These are phyloP conservation scores for Oedothorax gibbosus DNA, from an alignment of 1,140 invertebrate genomes.

Conservation along the genomic window DNA sequence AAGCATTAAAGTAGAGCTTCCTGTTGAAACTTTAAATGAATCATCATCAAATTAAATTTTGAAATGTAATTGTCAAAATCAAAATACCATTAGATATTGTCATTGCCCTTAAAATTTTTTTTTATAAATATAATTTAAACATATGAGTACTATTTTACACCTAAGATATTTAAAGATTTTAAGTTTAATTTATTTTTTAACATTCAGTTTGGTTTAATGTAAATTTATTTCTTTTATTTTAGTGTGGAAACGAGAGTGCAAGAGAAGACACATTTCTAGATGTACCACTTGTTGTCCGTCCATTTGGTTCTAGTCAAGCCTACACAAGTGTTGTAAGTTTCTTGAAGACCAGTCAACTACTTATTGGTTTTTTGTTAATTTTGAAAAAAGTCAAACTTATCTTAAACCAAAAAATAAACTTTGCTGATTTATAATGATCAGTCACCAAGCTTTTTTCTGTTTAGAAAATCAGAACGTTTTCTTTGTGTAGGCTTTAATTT, in stretches of 20 bases:
- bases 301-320: constrained; percentile 82
- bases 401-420: no score
- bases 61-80: no score
- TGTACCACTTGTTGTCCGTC: constrained; percentile 87
- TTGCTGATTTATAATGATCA: not conserved
- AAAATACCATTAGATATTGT: no score
- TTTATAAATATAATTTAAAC: no score
- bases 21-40: no score
- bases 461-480: not conserved
- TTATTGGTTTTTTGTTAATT: no score
- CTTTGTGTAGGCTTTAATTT: not conserved
- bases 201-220: not conserved
- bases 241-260: constrained; percentile 85
- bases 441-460: not conserved
- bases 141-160: not conserved
- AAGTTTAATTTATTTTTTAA: not conserved
- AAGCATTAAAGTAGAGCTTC: no score
- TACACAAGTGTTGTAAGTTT: constrained; percentile 82
- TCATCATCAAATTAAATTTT: no score
- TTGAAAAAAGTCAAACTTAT: no score
- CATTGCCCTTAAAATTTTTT: no score
- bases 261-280: constrained; percentile 88
- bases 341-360: not conserved
- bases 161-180: no score
- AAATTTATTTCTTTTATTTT: constrained; percentile 59